Percentiles rank a stretch among this genome's conserved stretches.
Conservation (phyloP, 2,797 vertebrate genomes). For the Nothura maculosa region DNA sequence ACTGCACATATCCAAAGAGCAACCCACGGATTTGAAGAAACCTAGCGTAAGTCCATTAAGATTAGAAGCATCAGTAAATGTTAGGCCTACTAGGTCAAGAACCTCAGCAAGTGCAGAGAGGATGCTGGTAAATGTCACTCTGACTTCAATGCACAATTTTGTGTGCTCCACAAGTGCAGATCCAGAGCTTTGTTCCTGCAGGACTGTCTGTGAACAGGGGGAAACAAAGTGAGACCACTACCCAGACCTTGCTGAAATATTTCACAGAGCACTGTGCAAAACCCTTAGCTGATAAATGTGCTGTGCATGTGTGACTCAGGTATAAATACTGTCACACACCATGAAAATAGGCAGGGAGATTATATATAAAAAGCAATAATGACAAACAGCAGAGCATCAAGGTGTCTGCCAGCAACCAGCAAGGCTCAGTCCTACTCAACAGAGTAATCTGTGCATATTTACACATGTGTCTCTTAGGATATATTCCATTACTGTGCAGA, state of each 20-base stretch:
- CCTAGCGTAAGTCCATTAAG: neutral
- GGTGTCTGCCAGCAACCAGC: neutral
- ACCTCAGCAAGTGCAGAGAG: neutral
- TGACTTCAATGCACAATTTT: neutral
- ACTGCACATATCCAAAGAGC: neutral
- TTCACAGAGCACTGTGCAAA: neutral
- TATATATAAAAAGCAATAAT: neutral
- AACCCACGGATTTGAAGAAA: neutral
- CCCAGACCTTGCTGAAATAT: neutral
- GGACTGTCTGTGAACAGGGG: accelerated
- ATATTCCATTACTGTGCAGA: neutral
- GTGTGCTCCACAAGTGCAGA: neutral
- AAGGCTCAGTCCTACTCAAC: neutral
- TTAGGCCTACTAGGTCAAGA: neutral
- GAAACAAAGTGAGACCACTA: neutral
- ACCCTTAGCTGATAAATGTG: neutral
- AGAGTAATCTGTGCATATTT: neutral
- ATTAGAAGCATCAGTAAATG: neutral
- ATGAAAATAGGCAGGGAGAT: neutral
- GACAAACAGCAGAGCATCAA: slow-evolving; percentile 1
- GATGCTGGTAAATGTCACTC: neutral
- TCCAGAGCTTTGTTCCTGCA: neutral
- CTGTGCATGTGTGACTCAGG: neutral
- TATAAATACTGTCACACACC: neutral
- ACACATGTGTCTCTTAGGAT: accelerated